Conservation (phyloP, 2,888 invertebrate genomes). For the Idaea biselata region DNA sequence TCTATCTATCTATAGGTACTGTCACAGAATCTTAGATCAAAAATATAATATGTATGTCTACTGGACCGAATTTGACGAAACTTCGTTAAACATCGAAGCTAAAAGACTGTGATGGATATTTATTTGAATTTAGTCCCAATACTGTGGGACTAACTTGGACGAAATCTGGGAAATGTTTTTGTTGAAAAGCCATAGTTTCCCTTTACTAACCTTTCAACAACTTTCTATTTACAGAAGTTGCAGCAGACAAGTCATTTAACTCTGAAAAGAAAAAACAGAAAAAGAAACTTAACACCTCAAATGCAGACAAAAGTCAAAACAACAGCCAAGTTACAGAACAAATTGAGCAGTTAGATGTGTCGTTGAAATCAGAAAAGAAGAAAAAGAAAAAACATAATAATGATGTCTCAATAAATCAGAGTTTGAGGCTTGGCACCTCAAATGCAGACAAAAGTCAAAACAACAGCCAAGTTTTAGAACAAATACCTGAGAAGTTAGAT, state of each 20-base stretch:
- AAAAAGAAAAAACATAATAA: constrained; percentile 9
- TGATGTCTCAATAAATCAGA: background rate
- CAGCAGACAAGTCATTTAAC: background rate
- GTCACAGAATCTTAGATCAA: too few relatives aligned
- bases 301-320: background rate
- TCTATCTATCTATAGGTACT: too few relatives aligned
- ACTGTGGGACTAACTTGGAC: too few relatives aligned
- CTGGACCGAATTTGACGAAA: too few relatives aligned
- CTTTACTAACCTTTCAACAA: background rate
- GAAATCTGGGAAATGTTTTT: too few relatives aligned
- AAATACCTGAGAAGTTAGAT: background rate
- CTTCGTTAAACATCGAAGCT: too few relatives aligned
- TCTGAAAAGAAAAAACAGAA: background rate
- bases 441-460: background rate
- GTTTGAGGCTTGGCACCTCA: background rate
- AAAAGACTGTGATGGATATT: too few relatives aligned
- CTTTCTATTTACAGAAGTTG: background rate
- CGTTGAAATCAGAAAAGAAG: constrained; percentile 7
- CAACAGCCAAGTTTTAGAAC: background rate
- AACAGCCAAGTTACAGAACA: background rate
- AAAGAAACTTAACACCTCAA: constrained; percentile 3
- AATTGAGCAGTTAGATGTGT: background rate
- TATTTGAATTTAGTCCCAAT: too few relatives aligned
- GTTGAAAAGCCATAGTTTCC: too few relatives aligned
- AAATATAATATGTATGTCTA: too few relatives aligned